Evolutionary conservation across 2,113 vertebrate genomes (phyloP).

Genomic region (Vimba vimba): DNA sequence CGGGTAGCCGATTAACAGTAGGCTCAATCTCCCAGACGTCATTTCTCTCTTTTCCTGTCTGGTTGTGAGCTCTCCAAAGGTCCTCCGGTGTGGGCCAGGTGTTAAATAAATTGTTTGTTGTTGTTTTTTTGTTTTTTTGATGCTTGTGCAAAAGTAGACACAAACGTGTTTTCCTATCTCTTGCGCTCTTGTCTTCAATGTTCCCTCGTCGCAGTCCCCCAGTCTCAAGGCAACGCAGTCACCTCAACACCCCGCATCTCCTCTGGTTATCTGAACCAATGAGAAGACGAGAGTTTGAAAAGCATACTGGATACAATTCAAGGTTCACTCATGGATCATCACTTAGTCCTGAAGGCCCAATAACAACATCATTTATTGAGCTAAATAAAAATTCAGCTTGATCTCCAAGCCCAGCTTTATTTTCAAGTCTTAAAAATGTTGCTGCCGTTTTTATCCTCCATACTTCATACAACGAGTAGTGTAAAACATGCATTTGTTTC

Average conservation of each 20-base stretch:
- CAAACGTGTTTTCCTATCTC: slow-evolving; percentile 79
- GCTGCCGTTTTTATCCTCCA: background rate
- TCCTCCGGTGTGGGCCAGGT: slow-evolving; percentile 78
- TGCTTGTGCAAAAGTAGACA: slow-evolving; percentile 92
- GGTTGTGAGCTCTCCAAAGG: slow-evolving; percentile 70
- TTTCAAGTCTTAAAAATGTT: background rate
- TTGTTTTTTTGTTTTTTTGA: slow-evolving; percentile 79
- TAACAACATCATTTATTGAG: background rate
- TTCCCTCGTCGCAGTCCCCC: slow-evolving; percentile 84
- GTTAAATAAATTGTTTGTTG: slow-evolving; percentile 77
- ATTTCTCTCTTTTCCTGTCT: slow-evolving; percentile 78
- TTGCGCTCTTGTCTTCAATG: slow-evolving; percentile 57
- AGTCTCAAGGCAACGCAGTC: slow-evolving; percentile 91
- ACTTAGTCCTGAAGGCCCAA: background rate
- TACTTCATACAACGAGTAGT: background rate
- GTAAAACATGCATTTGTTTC: background rate
- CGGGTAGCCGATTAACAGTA: slow-evolving; percentile 79
- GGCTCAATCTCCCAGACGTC: slow-evolving; percentile 82
- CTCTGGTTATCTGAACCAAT: slow-evolving; percentile 85
- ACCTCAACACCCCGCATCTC: slow-evolving; percentile 73
- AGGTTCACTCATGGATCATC: background rate
- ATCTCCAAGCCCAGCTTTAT: background rate
- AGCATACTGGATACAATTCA: background rate
- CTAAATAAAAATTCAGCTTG: background rate
- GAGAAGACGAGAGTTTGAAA: slow-evolving; percentile 35